Conservation (phyloP, 2,888 invertebrate species). For the Romanomermis culicivorax region DNA sequence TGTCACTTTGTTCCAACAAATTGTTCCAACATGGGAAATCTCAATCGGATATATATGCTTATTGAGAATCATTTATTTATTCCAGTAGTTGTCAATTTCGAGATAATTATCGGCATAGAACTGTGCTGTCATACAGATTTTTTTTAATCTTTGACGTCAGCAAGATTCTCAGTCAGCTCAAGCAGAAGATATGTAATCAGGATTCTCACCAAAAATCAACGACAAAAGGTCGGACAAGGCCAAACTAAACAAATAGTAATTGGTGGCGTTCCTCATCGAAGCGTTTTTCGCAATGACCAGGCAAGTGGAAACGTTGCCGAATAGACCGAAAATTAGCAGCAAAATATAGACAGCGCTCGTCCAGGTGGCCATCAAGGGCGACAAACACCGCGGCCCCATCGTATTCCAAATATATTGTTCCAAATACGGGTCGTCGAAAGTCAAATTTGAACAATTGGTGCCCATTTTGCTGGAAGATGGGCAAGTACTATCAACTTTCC, state of each 20-base stretch:
- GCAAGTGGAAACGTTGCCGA: slow-evolving; percentile 24
- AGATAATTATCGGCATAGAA: too few relatives aligned
- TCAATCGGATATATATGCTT: too few relatives aligned
- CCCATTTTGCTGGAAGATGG: slow-evolving; percentile 8
- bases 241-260: slow-evolving; percentile 24
- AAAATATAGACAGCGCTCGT: slow-evolving; percentile 19
- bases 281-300: slow-evolving; percentile 8
- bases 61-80: too few relatives aligned
- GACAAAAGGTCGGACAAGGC: slow-evolving; percentile 25
- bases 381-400: slow-evolving; percentile 4
- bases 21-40: too few relatives aligned
- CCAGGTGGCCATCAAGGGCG: neutral
- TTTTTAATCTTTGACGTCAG: too few relatives aligned
- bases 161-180: too few relatives aligned
- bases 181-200: too few relatives aligned
- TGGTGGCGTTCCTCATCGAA: slow-evolving; percentile 25
- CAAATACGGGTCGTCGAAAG: neutral
- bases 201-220: slow-evolving; percentile 33
- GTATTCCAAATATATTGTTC: neutral
- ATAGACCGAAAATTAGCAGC: slow-evolving; percentile 20
- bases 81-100: too few relatives aligned
- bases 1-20: too few relatives aligned
- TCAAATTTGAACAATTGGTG: slow-evolving; percentile 1
- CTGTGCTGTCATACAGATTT: too few relatives aligned
- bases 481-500: too few relatives aligned